Conservation (phyloP, 2,113 vertebrate genomes). For the Felis catus region F.catus_Fca126_mat1.0 CM031416.1:57595001-57595500, state of each 20-base stretch:
- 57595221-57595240: conserved; percentile 16
- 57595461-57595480: background rate
- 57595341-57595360: background rate
- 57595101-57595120: conserved; percentile 58
- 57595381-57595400: background rate
- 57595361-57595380: background rate
- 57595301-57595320: background rate
- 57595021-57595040: conserved; percentile 64
- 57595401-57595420: background rate
- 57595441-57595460: background rate
- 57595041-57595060: conserved; percentile 67
- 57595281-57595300: conserved; percentile 26
- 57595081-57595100: conserved; percentile 53
- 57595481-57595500: background rate
- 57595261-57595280: background rate
- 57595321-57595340: background rate
- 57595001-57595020: conserved; percentile 58
- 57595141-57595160: conserved; percentile 58
- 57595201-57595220: background rate
- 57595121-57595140: conserved; percentile 62
- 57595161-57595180: conserved; percentile 34
- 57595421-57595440: background rate
- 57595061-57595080: conserved; percentile 69
- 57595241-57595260: conserved; percentile 31
- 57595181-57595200: conserved; percentile 49